phyloP scores from a whole-genome alignment of 2,797 vertebrate species.

The Pseudomugil tenellus region DNA sequence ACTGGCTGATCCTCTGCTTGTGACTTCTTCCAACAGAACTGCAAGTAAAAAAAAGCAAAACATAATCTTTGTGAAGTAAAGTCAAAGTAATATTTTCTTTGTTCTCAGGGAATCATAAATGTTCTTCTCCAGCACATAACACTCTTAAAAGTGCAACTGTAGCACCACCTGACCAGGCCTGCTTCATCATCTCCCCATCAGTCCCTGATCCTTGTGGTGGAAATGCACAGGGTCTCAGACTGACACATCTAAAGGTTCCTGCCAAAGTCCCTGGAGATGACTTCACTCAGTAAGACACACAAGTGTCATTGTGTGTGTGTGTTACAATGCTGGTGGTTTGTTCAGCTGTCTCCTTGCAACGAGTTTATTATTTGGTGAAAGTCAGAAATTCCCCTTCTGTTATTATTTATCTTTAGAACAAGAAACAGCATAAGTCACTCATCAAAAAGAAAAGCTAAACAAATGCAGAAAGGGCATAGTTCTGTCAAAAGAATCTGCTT shows the following conservation, averaged over 20 bases:
- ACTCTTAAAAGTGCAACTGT: neutral
- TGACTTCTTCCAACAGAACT: too few relatives aligned
- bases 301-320: neutral
- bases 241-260: neutral
- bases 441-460: conserved; percentile 36
- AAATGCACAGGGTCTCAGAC: neutral
- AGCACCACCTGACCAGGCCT: neutral
- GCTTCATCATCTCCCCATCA: neutral
- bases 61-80: neutral
- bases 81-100: too few relatives aligned
- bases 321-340: neutral
- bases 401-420: conserved; percentile 18
- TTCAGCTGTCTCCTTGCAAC: conserved; percentile 9
- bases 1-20: too few relatives aligned
- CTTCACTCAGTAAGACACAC: neutral
- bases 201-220: neutral
- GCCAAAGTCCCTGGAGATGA: neutral
- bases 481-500: conserved; percentile 25
- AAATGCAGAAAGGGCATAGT: neutral
- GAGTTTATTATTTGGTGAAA: conserved; percentile 15
- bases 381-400: conserved; percentile 12
- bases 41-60: neutral
- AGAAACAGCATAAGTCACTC: conserved; percentile 24
- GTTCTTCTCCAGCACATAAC: neutral
- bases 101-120: neutral